Evolutionary conservation across 2,888 invertebrate species (phyloP).

Genomic region (Mesopsocus fuscifrons): DNA sequence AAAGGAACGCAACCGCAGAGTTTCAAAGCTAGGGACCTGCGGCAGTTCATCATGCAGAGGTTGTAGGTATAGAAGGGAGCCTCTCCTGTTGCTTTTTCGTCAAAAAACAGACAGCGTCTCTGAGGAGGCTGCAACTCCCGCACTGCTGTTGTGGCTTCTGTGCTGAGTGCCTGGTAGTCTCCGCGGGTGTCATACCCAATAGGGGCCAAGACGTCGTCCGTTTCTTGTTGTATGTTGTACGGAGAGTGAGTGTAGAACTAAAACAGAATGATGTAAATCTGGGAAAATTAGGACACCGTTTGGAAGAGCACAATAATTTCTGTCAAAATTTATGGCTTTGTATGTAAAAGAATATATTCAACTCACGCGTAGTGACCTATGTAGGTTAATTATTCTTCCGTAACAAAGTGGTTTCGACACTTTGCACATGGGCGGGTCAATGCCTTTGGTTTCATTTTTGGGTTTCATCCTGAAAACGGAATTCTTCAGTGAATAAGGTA

Average conservation of each 20-base stretch:
- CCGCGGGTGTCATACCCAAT: too few relatives aligned
- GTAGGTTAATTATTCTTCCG: too few relatives aligned
- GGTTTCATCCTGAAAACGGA: too few relatives aligned
- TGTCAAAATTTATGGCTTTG: too few relatives aligned
- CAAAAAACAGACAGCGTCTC: constrained; percentile 29
- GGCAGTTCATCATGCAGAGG: constrained; percentile 51
- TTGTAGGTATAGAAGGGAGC: constrained; percentile 44
- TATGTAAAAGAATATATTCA: too few relatives aligned
- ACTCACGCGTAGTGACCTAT: too few relatives aligned
- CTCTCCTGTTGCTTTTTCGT: constrained; percentile 42
- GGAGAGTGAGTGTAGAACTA: constrained; percentile 41
- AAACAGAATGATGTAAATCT: constrained; percentile 14
- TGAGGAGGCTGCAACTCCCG: constrained; percentile 16
- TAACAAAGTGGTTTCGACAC: too few relatives aligned
- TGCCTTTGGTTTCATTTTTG: too few relatives aligned
- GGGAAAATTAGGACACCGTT: not conserved
- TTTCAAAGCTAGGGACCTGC: constrained; percentile 36
- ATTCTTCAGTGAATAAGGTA: too few relatives aligned
- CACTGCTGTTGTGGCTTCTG: constrained; percentile 16
- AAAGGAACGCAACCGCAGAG: constrained; percentile 53
- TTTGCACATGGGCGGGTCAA: too few relatives aligned
- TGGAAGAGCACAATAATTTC: not conserved
- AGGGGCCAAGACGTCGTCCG: too few relatives aligned
- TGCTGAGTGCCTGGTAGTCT: constrained; percentile 12
- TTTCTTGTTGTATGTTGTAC: too few relatives aligned